Evolutionary conservation across 1,140 invertebrate genomes (phyloP).

Genomic region (Apocrypta bakeri): DNA sequence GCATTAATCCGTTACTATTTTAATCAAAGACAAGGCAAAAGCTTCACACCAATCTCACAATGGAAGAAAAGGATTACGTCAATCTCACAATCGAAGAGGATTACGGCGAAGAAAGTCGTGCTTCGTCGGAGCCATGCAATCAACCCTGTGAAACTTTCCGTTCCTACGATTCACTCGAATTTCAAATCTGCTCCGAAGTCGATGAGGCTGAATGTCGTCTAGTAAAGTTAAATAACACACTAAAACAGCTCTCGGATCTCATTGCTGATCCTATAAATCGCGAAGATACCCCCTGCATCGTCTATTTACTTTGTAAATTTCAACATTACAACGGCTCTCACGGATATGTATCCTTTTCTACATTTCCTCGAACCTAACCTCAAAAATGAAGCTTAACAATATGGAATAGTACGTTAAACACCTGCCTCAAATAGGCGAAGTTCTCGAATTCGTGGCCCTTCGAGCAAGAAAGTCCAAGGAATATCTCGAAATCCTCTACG

Average conservation of each 20-base stretch:
- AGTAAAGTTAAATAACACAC: slow-evolving; percentile 26
- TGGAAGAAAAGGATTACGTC: too few relatives aligned
- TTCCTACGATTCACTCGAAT: slow-evolving; percentile 27
- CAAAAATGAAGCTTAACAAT: background rate
- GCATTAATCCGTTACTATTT: too few relatives aligned
- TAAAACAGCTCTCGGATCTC: slow-evolving; percentile 33
- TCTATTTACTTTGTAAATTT: slow-evolving; percentile 12
- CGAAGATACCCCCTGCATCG: background rate
- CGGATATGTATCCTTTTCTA: slow-evolving; percentile 66
- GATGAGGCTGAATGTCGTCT: slow-evolving; percentile 19
- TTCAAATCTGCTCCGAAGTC: background rate
- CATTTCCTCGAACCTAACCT: background rate
- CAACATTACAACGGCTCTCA: slow-evolving; percentile 26
- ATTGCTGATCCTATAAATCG: slow-evolving; percentile 23
- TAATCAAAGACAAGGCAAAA: too few relatives aligned
- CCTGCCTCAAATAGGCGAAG: slow-evolving; percentile 55
- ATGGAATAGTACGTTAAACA: slow-evolving; percentile 58
- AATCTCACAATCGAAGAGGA: too few relatives aligned
- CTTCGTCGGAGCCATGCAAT: background rate
- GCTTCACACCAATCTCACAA: too few relatives aligned
- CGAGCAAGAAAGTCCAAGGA: slow-evolving; percentile 43
- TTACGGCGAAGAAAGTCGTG: slow-evolving; percentile 31
- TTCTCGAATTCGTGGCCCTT: slow-evolving; percentile 61
- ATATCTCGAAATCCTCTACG: slow-evolving; percentile 56
- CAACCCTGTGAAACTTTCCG: slow-evolving; percentile 6